Base-by-base conservation (phyloP, 1,140 invertebrate genomes). In the Drosophila mayri region DNA sequence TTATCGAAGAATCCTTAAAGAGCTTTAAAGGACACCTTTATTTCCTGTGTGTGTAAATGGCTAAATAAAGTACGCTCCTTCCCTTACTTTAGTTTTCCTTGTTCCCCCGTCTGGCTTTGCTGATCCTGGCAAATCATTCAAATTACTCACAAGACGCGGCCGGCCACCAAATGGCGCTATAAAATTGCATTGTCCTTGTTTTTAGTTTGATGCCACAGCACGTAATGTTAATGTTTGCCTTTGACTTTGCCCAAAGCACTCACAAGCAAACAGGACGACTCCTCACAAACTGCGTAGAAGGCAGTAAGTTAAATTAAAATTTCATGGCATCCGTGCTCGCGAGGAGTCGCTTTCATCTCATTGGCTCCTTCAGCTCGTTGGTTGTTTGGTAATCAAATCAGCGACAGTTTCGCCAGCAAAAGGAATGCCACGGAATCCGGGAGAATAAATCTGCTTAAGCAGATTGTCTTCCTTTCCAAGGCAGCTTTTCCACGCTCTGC, bases 171-270 rank as follows among this genome's bases (percentile, higher is more conserved):
- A 88, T 84, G 76, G 80, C 70, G 85, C 85, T 72, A 90, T 88
- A 88, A 88, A 88, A 85, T 76, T 88, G 85, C 84, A 88, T 75
- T 88, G 81, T 79, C 74, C 83, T 84, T 77, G 64, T 74, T 87
- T 86, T 72, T 71, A 78, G 65, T 79, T 81, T 41, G 80, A 72
- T 83, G 71, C 59, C 81, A 22, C 46, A 40, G 63, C 66, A 76
- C 75, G 73, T 84, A 81, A 77, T 65, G 63, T 47, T 83, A 79
- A 87, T 86, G 82, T 86, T 86, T 72, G 62, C 35, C 75, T 86
- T 81, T 72, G 35, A 44, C 43, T 46, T 46, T 40, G 46, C 61
- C 25, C 22, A 30, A 55, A 64, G n/a, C 47, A 25, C 54, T 49
- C 46, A 54, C 54, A 54, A 25, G 38, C 28, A 62, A 43, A n/a